Evolutionary conservation across 2,113 vertebrate genomes (phyloP), one percentile per base, ranked within the genome.

Genomic region (Eurypyga helias): DNA sequence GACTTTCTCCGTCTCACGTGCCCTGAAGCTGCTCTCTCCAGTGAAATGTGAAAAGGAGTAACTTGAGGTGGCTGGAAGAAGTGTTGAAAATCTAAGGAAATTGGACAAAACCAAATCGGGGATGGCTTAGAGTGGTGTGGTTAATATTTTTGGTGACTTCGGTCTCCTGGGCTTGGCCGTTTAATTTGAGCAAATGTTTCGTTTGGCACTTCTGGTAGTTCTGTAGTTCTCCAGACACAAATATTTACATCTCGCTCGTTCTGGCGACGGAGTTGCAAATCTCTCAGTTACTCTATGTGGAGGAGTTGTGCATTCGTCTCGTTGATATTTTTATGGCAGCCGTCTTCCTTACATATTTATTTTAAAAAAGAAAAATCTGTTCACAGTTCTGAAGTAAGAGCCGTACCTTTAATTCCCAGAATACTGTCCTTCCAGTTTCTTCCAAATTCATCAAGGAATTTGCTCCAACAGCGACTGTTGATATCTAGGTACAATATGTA

Each of bases 131-230:
- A 83, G 91, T 65, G 81, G 33, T 83, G 8, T 31, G 83, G 73
- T 96, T 79, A 82, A 65, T 82, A 66, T 93, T 96, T 96, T 83
- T 76, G 82, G 92, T 85, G 58, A 19, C 88, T 93, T 20, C 88
- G 61, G 62, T 95, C 91, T 88, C 92, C 71, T 58, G 96, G 93
- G 92, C 90, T 97, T 94, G 54, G 77, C 89, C 33, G 81, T 91
- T 96, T 94, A 89, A 95, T 96, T 93, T 89, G 94, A 96, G 94
- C 89, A 95, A 97, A 96, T 97, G 96, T 97, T 96, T 93, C 92
- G 84, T 94, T 97, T 98, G 96, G 97, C 97, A 96, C 96, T 96
- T 97, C 66, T 97, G 87, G 84, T 91, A 4, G 52, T 85, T 91
- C 73, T 52, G n/a, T 45, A 38, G 79, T 79, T 97, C 96, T 97